Base-by-base conservation (phyloP, 2,113 vertebrate species). In the Lasiurus cinereus region DNA sequence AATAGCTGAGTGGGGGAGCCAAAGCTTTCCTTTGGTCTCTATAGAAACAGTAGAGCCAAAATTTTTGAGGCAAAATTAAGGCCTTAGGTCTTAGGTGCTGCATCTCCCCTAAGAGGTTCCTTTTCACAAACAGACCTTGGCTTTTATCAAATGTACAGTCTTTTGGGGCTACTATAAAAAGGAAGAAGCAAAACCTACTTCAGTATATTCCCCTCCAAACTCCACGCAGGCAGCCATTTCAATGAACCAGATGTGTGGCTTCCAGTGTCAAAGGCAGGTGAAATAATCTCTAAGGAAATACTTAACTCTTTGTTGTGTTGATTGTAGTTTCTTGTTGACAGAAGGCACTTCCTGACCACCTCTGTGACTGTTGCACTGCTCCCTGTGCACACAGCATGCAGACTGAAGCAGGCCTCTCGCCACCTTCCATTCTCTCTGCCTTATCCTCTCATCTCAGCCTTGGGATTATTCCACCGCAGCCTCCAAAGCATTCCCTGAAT, bases 21-120 rank as follows among this genome's bases (percentile, higher is more conserved):
- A 98, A 98, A 99, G 98, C 99, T 99, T 98, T 98, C 98, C 98
- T 99, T 98, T 98, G 98, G 99, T 99, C 99, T 98, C 99, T 99
- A 99, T 99, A 98, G 99, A 98, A 99, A 99, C 99, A 98, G 98
- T 98, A 99, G 98, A 99, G 98, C 98, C 99, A 98, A 99, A 99
- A 98, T 99, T 99, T 98, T 99, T 98, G 98, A 99, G 98, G 98
- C 98, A 98, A 99, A 99, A 99, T 99, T 98, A 99, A 99, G 98
- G 99, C 98, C 99, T 99, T 99, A 98, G 98, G 96, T 98, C 98
- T 98, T 98, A 96, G 98, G 98, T 98, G 98, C 98, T 98, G 98
- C 98, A 98, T 98, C 97, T 98, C 97, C 90, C 59, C 95, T 98
- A 96, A 82, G 70, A 97, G 87, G 92, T 94, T 96, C 79, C 97